Evolutionary conservation across 2,888 invertebrate genomes (phyloP), one percentile per base, ranked within the genome.

Genomic region (Cephus pygmeus): DNA sequence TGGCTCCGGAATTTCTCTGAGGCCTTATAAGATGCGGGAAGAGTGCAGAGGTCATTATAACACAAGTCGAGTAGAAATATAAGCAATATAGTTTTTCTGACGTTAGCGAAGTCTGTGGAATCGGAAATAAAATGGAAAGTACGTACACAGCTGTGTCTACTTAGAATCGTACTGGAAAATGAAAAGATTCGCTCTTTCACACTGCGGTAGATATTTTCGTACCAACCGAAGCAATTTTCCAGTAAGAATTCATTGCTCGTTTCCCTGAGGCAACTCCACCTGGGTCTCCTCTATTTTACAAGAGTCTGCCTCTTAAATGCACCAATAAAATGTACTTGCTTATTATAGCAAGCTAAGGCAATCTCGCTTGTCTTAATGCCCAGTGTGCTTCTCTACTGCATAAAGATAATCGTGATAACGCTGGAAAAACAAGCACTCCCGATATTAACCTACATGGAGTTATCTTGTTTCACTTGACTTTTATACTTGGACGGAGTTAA

Each of bases 211-310:
- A 81, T 80, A 79, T 81, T 82, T 80, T 82, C 80, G 75, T 79
- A 69, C 76, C 73, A 36, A 73, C 56, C 77, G 73, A 78, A 74
- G 83, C 85, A 84, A 87, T 86, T 85, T 87, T 80, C 83, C 73
- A 73, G 56, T 77, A 79, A 83, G 83, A 87, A 86, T 87, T 86
- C 84, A 87, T 87, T 83, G 84, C 78, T 77, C 83, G 82, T 83
- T 83, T 80, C 80, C 79, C 69, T 35, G 11, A 30, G 71, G 71
- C 76, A 76, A 78, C 83, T 86, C 82, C 87, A 88, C 88, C 88
- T 87, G 87, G 82, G 85, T 74, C 85, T 56, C 56, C 83, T 73
- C 76, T 73, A 78, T 79, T 84, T 85, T 83, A 82, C 82, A 80
- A 82, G 82, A 75, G 79, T 79, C 71, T 74, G 75, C 79, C 79